These are phyloP conservation scores for Etheostoma perlongum DNA, from an alignment of 2,797 vertebrate genomes.

Conservation along the genomic window DNA sequence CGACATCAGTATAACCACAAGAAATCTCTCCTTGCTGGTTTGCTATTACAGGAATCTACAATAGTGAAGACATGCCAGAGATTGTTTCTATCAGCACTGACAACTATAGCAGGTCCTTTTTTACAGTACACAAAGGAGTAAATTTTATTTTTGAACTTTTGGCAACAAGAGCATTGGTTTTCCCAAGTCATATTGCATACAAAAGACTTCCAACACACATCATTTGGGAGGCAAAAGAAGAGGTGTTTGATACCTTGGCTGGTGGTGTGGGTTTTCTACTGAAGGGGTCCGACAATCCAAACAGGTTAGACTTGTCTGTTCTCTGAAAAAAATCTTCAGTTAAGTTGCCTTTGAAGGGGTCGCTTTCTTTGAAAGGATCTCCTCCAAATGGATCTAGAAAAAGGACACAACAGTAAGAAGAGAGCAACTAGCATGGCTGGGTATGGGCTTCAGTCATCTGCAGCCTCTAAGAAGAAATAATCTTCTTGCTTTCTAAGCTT, in stretches of 20 bases:
- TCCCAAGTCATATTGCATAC: neutral
- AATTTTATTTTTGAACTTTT: neutral
- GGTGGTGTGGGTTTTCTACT: conserved; percentile 86
- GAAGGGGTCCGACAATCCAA: conserved; percentile 91
- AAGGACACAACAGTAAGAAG: conserved; percentile 8
- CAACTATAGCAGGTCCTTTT: conserved; percentile 1
- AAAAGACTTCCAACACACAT: conserved; percentile 13
- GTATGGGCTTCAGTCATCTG: neutral
- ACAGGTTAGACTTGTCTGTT: conserved; percentile 87
- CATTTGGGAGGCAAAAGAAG: neutral
- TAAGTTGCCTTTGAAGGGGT: conserved; percentile 81
- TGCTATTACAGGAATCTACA: conserved; percentile 1
- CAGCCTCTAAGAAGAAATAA: conserved; percentile 10
- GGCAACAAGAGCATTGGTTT: neutral
- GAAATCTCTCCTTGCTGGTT: conserved; percentile 13
- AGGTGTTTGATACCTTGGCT: conserved; percentile 85
- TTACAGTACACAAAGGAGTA: neutral
- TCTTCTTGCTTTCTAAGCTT: neutral
- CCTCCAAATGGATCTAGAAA: conserved; percentile 88
- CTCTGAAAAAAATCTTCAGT: conserved; percentile 92
- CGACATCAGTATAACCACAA: neutral
- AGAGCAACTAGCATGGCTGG: neutral
- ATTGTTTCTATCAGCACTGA: conserved; percentile 16
- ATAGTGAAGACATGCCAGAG: neutral
- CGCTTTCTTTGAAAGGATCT: conserved; percentile 87